Evolutionary conservation across 2,113 vertebrate species (phyloP), one percentile per base, ranked within the genome.

Genomic region (Megaceryle maxima): DNA sequence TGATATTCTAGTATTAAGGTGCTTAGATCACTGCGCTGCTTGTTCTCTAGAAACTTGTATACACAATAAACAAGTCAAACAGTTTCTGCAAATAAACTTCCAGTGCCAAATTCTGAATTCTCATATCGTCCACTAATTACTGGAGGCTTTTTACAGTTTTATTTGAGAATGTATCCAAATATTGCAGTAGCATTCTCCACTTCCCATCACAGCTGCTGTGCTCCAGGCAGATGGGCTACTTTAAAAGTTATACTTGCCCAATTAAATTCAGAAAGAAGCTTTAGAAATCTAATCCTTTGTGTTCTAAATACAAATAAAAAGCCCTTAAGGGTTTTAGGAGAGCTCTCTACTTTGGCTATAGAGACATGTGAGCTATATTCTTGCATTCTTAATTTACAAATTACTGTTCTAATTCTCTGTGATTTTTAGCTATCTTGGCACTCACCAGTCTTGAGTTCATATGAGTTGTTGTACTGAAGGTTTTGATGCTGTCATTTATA

Each of bases 201-300:
- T 72, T 91, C 46, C 64, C 48, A 73, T 83, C 95, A 81, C 83
- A 92, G 86, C 95, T 94, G 94, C 79, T 96, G 21, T 88, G 92
- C 95, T 96, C n/a, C 69, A 79, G 94, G 93, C 95, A 82, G 90
- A 88, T 82, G 80, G 88, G 43, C 83, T 93, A 31, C 88, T 90
- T 95, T 60, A 72, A 53, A 94, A 93, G 88, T 88, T 92, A 78
- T 11, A 78, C 76, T 96, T 96, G 55, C 31, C 76, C 88, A 95
- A 93, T 94, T 88, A 94, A 86, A 84, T 93, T 95, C 62, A 25
- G 0, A 85, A 82, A 74, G 91, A 60, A 84, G 74, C 83, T 91
- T 93, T 93, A 77, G 88, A 92, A 95, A 88, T 80, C 59, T 86
- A 85, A 87, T 92, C 80, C 66, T 84, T 92, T 85, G 86, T 91